phyloP scores from a whole-genome alignment of 2,797 vertebrate species.

The Salarias fasciatus region DNA sequence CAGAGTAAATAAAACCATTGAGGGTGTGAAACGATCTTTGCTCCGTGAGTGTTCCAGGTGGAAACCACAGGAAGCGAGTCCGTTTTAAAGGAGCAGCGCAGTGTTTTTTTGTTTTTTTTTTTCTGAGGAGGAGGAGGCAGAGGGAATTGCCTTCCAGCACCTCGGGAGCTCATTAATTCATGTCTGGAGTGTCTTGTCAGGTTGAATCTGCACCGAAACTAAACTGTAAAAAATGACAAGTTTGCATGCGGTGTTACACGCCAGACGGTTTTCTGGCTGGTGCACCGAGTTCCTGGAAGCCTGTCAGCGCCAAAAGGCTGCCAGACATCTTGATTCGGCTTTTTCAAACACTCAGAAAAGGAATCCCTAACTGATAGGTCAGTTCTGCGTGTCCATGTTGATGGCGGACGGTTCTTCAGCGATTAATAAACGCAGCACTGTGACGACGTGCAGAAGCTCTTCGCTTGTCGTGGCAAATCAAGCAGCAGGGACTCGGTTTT shows the following conservation, averaged over 20 bases:
- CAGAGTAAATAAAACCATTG: no score
- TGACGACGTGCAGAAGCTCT: background rate
- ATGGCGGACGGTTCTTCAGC: constrained; percentile 3
- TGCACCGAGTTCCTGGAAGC: background rate
- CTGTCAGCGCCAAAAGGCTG: background rate
- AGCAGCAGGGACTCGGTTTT: constrained; percentile 44
- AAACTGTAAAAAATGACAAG: background rate
- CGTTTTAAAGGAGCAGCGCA: background rate
- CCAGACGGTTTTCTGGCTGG: background rate
- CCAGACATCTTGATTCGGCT: background rate
- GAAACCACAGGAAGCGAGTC: background rate
- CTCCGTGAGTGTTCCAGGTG: no score
- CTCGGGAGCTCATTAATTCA: background rate
- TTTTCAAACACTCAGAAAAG: background rate
- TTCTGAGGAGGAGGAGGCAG: no score
- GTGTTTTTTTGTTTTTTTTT: no score
- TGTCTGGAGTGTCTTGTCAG: background rate
- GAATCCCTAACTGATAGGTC: background rate
- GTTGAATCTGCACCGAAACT: background rate
- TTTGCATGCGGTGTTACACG: background rate
- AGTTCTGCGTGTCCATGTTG: constrained; percentile 13
- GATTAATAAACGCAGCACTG: constrained; percentile 16
- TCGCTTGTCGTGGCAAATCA: constrained; percentile 36
- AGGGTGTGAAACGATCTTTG: no score
- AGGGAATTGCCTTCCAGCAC: background rate